These are phyloP conservation scores for Lamellibrachia luymesi DNA, from an alignment of 1,140 invertebrate genomes.

Conservation along the genomic window DNA sequence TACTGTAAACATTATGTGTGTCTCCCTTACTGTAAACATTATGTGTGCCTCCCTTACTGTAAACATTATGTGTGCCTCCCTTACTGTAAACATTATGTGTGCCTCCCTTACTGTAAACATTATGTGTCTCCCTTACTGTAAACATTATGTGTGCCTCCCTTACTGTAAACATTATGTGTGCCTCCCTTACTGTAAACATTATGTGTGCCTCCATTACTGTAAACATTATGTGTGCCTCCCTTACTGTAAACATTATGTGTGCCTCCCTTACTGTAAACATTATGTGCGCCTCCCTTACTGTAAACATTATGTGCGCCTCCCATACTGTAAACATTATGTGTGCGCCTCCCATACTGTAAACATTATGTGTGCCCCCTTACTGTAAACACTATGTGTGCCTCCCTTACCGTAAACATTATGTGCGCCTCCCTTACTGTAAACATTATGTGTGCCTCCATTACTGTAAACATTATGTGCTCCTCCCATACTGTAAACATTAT, in stretches of 20 bases:
- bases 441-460: conserved; percentile 48
- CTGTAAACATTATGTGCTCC: conserved; percentile 42
- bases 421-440: conserved; percentile 46
- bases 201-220: conserved; percentile 49
- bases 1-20: conserved; percentile 39
- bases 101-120: conserved; percentile 39
- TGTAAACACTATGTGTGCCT: conserved; percentile 43
- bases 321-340: conserved; percentile 34
- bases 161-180: conserved; percentile 43
- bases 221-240: no score
- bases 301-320: conserved; percentile 42
- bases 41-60: conserved; percentile 49
- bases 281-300: conserved; percentile 49
- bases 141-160: conserved; percentile 46
- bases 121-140: no score
- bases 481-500: conserved; percentile 41
- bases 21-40: conserved; percentile 38
- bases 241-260: conserved; percentile 36
- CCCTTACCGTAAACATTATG: conserved; percentile 38
- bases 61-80: conserved; percentile 48
- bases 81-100: conserved; percentile 40
- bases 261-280: conserved; percentile 43
- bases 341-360: no score
- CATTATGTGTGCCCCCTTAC: conserved; percentile 46
- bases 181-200: conserved; percentile 38